Evolutionary conservation across 2,888 invertebrate genomes (phyloP).

Genomic region (Therioaphis trifolii): DNA sequence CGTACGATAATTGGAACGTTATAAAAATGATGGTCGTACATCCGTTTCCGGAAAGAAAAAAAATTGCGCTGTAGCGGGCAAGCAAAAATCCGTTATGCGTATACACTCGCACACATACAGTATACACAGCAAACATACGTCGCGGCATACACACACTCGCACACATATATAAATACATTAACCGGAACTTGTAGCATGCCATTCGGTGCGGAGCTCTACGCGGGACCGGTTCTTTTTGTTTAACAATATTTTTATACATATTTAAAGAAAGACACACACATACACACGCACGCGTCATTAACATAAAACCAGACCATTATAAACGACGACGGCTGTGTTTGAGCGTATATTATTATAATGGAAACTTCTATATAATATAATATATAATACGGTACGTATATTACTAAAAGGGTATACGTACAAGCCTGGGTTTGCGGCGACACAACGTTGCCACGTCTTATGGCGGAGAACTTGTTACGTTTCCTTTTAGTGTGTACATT

Average conservation of each 20-base stretch:
- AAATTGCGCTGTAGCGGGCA: constrained; percentile 31
- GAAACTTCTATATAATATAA: constrained; percentile 36
- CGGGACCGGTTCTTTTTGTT: constrained; percentile 62
- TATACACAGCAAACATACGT: not conserved
- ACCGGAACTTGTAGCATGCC: constrained; percentile 57
- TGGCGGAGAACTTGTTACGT: constrained; percentile 15
- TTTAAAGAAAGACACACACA: constrained; percentile 50
- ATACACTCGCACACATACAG: not conserved
- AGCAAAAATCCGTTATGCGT: constrained; percentile 53
- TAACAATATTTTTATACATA: constrained; percentile 59
- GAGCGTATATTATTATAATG: constrained; percentile 36
- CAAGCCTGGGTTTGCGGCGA: not conserved
- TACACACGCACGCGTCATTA: constrained; percentile 33
- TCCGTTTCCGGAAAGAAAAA: constrained; percentile 61
- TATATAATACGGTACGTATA: constrained; percentile 19
- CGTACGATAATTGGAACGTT: constrained; percentile 51
- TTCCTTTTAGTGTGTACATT: not conserved
- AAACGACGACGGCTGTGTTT: constrained; percentile 46
- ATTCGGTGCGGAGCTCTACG: constrained; percentile 30
- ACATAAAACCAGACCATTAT: constrained; percentile 61
- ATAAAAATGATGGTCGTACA: constrained; percentile 38
- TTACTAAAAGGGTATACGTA: constrained; percentile 46
- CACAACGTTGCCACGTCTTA: constrained; percentile 43
- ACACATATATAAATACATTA: constrained; percentile 15
- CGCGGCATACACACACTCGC: not conserved